Conservation (phyloP, 2,888 invertebrate species). For the Plagodis pulveraria region DNA sequence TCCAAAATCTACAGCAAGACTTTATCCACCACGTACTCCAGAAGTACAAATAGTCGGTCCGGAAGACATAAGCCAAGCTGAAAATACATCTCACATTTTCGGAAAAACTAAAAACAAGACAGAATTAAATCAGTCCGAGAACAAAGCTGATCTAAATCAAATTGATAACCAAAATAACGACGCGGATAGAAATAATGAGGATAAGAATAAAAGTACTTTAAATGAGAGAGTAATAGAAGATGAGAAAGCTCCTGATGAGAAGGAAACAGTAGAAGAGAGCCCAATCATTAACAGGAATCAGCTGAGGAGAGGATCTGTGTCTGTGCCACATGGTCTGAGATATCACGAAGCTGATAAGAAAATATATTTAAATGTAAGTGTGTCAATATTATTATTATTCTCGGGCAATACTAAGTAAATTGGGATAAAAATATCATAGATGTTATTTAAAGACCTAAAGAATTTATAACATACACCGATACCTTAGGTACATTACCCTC, state of each 20-base stretch:
- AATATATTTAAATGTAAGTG: conserved; percentile 46
- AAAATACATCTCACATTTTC: background rate
- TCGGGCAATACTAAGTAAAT: too few species aligned
- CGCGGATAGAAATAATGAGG: conserved; percentile 19
- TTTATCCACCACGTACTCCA: conserved; percentile 55
- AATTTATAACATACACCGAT: too few species aligned
- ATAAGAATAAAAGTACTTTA: background rate
- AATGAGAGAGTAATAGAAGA: conserved; percentile 5
- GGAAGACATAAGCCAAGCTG: conserved; percentile 40
- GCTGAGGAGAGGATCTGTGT: conserved; percentile 86
- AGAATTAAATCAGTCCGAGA: background rate
- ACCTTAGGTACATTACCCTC: too few species aligned
- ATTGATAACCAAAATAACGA: conserved; percentile 25
- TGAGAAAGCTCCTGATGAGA: conserved; percentile 21
- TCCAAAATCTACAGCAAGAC: conserved; percentile 27
- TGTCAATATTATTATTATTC: too few species aligned
- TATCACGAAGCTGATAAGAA: conserved; percentile 61
- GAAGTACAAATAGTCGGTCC: conserved; percentile 63
- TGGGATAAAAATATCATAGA: too few species aligned
- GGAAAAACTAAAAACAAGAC: background rate
- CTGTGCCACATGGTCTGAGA: conserved; percentile 86
- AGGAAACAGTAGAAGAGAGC: conserved; percentile 39
- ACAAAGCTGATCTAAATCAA: conserved; percentile 9
- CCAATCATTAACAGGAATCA: conserved; percentile 50
- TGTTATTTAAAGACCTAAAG: too few species aligned